Evolutionary conservation across 2,113 vertebrate genomes (phyloP), one percentile per base, ranked within the genome.

Genomic region (Nyctibius bracteatus): DNA sequence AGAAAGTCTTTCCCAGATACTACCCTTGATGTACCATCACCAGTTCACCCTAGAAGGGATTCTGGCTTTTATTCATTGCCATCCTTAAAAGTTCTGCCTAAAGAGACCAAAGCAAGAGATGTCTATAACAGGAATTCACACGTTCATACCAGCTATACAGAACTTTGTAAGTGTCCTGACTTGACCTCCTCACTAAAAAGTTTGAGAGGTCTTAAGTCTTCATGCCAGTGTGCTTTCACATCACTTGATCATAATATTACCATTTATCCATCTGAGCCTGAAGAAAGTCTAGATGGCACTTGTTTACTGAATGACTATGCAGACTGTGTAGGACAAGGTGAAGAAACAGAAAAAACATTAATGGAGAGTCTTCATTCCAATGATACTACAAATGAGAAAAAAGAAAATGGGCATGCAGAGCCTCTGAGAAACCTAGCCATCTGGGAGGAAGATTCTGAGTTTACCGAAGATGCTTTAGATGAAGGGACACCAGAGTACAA

Each of bases 1-100:
- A 97, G 98, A 31, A 98, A 98, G 68, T 98, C 98, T 20, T 98
- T 98, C 62, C 98, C 98, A 35, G 96, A 98, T 70, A 90, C 85
- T 17, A 63, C 78, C 30, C 58, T 80, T 52, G 92, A 58, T 55
- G 46, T 67, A 79, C 46, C 83, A 58, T 90, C 93, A 88, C 92
- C 90, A 72, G 62, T 81, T 90, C 92, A 85, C 51, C 86, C 88
- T 23, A 95, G 91, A 75, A 97, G 98, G 52, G 97, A 97, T 21
- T 98, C 98, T 84, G 97, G 97, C 9, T 98, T 98, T 88, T 80
- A 96, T 96, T 88, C 97, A 41, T 92, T 96, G 35, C 98, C 98
- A 31, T 98, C 98, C 39, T 97, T 97, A 91, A 98, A 97, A 25
- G 86, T 93, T 2, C 86, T 98, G 41, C 70, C 96, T 37, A 82